A percentile compares a stretch with the other conserved stretches of the same genome.
These are phyloP conservation scores for Cliona cf. orientalis DNA, from an alignment of 37 sponge, comb jelly and placozoan species.

Conservation along the genomic window DNA sequence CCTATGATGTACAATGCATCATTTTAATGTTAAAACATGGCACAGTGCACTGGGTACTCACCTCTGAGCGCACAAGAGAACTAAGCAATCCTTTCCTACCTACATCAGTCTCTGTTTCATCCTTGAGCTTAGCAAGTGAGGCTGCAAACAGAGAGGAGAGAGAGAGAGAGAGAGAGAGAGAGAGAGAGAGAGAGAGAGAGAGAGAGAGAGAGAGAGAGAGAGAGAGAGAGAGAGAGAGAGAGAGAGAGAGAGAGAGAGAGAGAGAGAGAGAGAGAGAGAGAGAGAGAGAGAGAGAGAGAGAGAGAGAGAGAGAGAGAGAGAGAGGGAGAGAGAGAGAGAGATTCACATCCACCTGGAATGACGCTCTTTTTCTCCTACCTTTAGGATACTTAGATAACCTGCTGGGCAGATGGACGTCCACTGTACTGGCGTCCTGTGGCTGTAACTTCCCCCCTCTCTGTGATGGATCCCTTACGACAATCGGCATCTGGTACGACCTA, in stretches of 20 bases:
- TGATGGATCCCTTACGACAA: constrained; percentile 16
- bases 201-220: constrained; percentile 52
- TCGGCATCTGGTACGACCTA: not conserved
- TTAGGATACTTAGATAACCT: not conserved
- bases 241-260: constrained; percentile 31
- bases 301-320: constrained; percentile 16
- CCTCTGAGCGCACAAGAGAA: constrained; percentile 35
- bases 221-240: constrained; percentile 32
- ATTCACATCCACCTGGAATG: not conserved
- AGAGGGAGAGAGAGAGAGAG: too few species aligned
- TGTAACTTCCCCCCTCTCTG: not conserved
- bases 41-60: not conserved
- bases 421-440: constrained; percentile 24
- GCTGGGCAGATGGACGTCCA: constrained; percentile 36
- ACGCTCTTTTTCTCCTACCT: too few species aligned
- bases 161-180: constrained; percentile 53
- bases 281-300: constrained; percentile 23
- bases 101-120: not conserved
- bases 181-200: constrained; percentile 38
- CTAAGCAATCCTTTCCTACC: constrained; percentile 10
- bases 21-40: too few species aligned
- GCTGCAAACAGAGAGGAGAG: constrained; percentile 35
- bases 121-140: constrained; percentile 16
- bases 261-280: constrained; percentile 24
- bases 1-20: not conserved